phyloP scores from a whole-genome alignment of 2,797 vertebrate species.

The Lacerta bilineata region DNA sequence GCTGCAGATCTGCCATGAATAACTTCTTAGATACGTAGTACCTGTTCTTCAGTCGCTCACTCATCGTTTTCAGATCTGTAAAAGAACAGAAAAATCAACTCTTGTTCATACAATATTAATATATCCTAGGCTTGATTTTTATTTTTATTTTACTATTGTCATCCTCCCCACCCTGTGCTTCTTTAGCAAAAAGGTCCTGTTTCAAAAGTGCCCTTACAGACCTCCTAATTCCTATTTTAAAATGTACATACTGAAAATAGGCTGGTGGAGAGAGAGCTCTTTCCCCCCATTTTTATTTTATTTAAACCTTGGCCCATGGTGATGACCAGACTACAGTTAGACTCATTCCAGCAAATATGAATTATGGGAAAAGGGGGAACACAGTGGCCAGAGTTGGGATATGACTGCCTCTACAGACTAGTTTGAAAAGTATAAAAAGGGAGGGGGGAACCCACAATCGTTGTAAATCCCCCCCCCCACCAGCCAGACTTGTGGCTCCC shows the following conservation, averaged over 20 bases:
- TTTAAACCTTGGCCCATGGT: background rate
- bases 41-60: conserved; percentile 96
- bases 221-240: background rate
- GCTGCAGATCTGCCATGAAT: conserved; percentile 99
- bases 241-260: background rate
- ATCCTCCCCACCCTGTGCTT: too few species aligned
- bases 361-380: background rate
- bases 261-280: background rate
- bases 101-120: conserved; percentile 51
- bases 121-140: conserved; percentile 15
- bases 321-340: background rate
- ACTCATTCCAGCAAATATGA: background rate
- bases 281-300: background rate
- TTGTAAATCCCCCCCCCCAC: too few species aligned
- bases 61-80: conserved; percentile 99
- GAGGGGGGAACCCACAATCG: background rate
- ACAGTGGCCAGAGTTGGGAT: background rate
- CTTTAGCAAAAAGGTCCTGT: conserved; percentile 1
- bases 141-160: background rate
- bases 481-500: too few species aligned
- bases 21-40: conserved; percentile 98
- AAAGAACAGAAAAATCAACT: conserved; percentile 73
- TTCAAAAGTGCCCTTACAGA: too few species aligned
- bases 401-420: background rate
- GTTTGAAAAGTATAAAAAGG: background rate